These are phyloP conservation scores for Physocephala rufipes DNA, from an alignment of 2,888 invertebrate species.

Conservation along the genomic window DNA sequence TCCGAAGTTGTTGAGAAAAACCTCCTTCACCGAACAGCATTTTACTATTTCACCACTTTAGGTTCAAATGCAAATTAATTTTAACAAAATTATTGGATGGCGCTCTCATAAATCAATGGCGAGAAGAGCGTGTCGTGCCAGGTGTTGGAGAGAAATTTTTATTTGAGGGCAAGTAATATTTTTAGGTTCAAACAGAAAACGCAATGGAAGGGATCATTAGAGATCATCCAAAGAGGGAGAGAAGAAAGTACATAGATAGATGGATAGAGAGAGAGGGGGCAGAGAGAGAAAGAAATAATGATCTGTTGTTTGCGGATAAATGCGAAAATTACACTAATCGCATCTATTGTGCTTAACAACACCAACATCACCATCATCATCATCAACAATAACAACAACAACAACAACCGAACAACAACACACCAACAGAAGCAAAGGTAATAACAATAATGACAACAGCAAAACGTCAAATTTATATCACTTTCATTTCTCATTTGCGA, in stretches of 20 bases:
- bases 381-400: slow-evolving; percentile 22
- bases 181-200: slow-evolving; percentile 21
- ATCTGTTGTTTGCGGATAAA: background rate
- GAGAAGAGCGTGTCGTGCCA: background rate
- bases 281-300: slow-evolving; percentile 4
- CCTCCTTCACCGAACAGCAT: slow-evolving; percentile 29
- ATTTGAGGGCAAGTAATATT: slow-evolving; percentile 6
- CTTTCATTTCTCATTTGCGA: background rate
- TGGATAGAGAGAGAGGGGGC: background rate
- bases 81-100: slow-evolving; percentile 31
- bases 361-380: slow-evolving; percentile 17
- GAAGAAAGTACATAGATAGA: too few relatives aligned
- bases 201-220: slow-evolving; percentile 25
- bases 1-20: slow-evolving; percentile 5
- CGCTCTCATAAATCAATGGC: background rate
- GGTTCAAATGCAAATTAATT: slow-evolving; percentile 39
- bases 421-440: slow-evolving; percentile 19
- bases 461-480: slow-evolving; percentile 17
- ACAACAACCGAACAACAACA: slow-evolving; percentile 9
- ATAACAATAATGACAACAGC: slow-evolving; percentile 14
- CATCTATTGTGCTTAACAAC: background rate
- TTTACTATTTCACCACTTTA: slow-evolving; percentile 36
- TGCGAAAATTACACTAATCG: slow-evolving; percentile 16
- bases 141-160: slow-evolving; percentile 15
- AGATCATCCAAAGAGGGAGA: too few relatives aligned